These are phyloP conservation scores for Sapajus apella DNA, from an alignment of 2,113 vertebrate genomes.

Conservation along the genomic window DNA sequence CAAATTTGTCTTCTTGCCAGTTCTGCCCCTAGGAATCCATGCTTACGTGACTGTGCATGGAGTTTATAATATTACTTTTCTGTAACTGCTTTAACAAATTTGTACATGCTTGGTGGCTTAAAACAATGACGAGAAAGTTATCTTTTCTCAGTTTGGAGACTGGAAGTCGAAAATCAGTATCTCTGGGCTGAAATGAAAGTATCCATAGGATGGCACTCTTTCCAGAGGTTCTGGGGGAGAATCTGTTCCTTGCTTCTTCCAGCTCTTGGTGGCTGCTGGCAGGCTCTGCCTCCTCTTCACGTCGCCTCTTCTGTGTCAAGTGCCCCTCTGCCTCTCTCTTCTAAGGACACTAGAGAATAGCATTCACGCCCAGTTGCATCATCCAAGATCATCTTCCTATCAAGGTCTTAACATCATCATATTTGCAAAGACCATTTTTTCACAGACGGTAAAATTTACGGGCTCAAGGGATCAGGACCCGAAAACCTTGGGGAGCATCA, in stretches of 20 bases:
- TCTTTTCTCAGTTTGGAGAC: neutral
- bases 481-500: neutral
- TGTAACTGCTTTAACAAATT: neutral
- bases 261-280: no score
- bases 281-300: neutral
- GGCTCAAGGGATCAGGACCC: neutral
- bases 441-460: neutral
- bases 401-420: neutral
- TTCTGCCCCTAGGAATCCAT: neutral
- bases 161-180: neutral
- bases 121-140: neutral
- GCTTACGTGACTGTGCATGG: accelerated
- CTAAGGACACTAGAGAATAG: neutral
- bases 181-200: neutral
- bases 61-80: neutral
- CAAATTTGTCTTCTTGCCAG: neutral
- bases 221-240: accelerated
- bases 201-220: accelerated
- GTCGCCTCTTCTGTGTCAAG: neutral
- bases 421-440: neutral
- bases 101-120: neutral
- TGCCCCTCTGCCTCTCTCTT: neutral
- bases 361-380: neutral
- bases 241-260: no score
- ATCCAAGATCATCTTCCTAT: neutral